Evolutionary conservation across 35 echinoderm and acorn worm genomes (phyloP).

Genomic region (Ophioderma brevispina): DNA sequence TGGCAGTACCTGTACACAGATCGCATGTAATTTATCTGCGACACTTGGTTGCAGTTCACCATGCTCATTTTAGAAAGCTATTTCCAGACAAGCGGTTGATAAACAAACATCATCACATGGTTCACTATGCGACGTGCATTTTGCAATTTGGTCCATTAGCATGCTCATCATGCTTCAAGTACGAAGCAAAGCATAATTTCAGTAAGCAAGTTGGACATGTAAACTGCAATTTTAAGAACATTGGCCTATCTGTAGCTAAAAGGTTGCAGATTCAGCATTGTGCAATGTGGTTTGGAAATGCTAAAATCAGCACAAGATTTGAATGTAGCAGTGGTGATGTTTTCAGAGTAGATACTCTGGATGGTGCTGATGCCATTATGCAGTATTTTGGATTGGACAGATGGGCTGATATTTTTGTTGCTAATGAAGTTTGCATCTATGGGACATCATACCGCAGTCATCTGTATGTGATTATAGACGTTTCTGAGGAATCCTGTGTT

Average conservation of each 20-base stretch:
- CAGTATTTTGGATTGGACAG: not conserved
- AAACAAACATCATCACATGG: slow-evolving; percentile 84
- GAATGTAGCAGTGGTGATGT: slow-evolving; percentile 30
- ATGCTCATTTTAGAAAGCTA: slow-evolving; percentile 38
- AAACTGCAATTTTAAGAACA: slow-evolving; percentile 77
- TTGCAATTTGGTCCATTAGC: slow-evolving; percentile 55
- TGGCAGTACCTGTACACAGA: slow-evolving; percentile 29
- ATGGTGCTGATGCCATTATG: not conserved
- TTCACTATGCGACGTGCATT: slow-evolving; percentile 70
- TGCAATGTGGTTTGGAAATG: slow-evolving; percentile 29
- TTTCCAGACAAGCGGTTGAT: slow-evolving; percentile 56
- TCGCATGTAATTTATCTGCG: slow-evolving; percentile 57
- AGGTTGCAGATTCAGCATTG: slow-evolving; percentile 68
- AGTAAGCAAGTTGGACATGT: slow-evolving; percentile 49
- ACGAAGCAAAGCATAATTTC: slow-evolving; percentile 72
- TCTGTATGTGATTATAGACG: not conserved
- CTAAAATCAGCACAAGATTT: slow-evolving; percentile 2
- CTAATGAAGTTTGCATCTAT: slow-evolving; percentile 7
- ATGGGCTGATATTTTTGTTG: slow-evolving; percentile 13
- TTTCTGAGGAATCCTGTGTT: slow-evolving; percentile 16
- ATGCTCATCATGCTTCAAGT: slow-evolving; percentile 55
- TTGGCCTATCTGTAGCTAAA: slow-evolving; percentile 61
- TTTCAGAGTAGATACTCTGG: not conserved
- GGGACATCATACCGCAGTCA: not conserved
- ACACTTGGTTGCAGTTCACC: slow-evolving; percentile 61